Base-by-base conservation (phyloP, 2,113 vertebrate species). In the Perca schrenkii region DNA sequence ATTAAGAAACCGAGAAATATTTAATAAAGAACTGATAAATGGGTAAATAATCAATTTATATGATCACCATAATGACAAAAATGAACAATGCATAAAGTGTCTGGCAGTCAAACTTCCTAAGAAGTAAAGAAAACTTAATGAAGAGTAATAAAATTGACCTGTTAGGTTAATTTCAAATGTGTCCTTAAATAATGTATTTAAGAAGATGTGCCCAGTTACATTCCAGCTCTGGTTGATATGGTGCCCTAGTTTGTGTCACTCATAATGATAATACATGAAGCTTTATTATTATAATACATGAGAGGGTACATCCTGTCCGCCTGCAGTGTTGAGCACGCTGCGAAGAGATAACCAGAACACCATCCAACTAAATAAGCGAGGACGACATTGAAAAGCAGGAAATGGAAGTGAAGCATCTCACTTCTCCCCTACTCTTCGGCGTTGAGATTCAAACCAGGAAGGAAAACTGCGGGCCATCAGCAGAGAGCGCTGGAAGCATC, bases 371-470 rank as follows among this genome's bases (percentile, higher is more conserved):
- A 31, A 34, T 16, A 43, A n/a, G 19, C 62, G 10, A 6, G 8
- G 47, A 63, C 19, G 11, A 19, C 5, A 3, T 4, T 17, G 22
- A 46, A 28, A 31, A 43, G 13, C 17, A 21, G 52, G 61, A 66
- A 60, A 3, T 3, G 1, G 21, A 3, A 15, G 40, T 10, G 78
- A 40, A 28, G 1, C 53, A 36, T 68, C 54, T 74, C 21, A 4
- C 7, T 14, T 1, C 4, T n/a, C 2, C 8, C 1, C 1, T 4
- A 56, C 52, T 77, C 53, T 77, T 49, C 15, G 74, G 25, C 3
- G 8, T 22, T 14, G 10, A 8, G 17, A 11, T 7, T 25, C 31
- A 64, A 50, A 81, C 71, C 56, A 68, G 79, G 79, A 82, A 82
- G 71, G 74, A n/a, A 46, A 74, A 68, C 15, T 12, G 34, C 16